Base-by-base conservation (phyloP, 2,888 invertebrate species). In the Drosophila kambysellisi region DNA sequence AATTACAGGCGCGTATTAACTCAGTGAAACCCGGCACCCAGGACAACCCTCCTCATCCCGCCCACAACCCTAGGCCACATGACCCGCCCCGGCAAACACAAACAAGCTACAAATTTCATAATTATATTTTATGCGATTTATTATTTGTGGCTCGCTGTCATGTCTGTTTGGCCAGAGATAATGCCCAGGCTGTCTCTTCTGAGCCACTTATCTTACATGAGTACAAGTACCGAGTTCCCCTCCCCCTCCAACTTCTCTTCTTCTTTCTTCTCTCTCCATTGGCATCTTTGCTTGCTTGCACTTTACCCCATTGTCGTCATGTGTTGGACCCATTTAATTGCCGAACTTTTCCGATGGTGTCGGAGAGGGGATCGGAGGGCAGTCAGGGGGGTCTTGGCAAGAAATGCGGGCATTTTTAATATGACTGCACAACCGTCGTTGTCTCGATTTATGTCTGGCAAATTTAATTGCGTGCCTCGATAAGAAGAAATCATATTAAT, bases 121-220 rank as follows among this genome's bases (percentile, higher is more conserved):
- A 92, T 92, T 92, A 91, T 91, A 91, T 91, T 92, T 91, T 88
- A 89, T 91, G 89, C 82, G 89, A 82, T 90, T 89, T 91, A 91
- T 90, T 91, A 91, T 91, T 90, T 91, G 90, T 90, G 79, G 70
- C 80, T 81, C 65, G 80, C 78, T 74, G 74, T 82, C 81, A 83
- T 83, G 88, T 88, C 88, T 91, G 91, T 89, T 91, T 91, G 91
- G 78, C 59, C 76, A 79, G 63, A 90, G 91, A 91, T 90, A 92
- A 91, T 90, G 82, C 74, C 62, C 69, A 60, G 61, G 76, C 76
- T 63, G 71, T 82, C 72, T 81, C 43, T 76, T 81, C 33, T 37
- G 46, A 50, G 68, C 70, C 76, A 81, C 77, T 81, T 81, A 79
- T 81, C 83, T 81, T 70, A 32, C 11, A 46, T 35, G 30, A 57